These are phyloP conservation scores for Kryptopterus vitreolus DNA, from an alignment of 2,797 vertebrate genomes.

Conservation along the genomic window DNA sequence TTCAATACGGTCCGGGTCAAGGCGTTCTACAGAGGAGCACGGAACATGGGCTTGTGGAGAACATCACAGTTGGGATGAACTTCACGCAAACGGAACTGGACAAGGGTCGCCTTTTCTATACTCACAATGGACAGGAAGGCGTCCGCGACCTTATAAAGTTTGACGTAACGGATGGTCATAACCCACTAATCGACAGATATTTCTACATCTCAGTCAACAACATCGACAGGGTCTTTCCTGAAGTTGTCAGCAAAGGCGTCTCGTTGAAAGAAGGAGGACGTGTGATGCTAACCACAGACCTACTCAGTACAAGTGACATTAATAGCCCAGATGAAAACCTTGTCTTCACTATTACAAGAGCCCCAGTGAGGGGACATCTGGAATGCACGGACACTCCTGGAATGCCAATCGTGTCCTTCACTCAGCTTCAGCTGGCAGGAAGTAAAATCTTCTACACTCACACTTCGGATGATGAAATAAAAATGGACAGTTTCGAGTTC, in stretches of 20 bases:
- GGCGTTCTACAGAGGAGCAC: slow-evolving; percentile 82
- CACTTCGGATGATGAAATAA: slow-evolving; percentile 92
- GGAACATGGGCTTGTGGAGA: slow-evolving; percentile 72
- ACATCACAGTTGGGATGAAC: slow-evolving; percentile 89
- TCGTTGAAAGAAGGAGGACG: slow-evolving; percentile 90
- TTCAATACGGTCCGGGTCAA: slow-evolving; percentile 83
- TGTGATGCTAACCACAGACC: slow-evolving; percentile 89
- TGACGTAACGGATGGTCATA: slow-evolving; percentile 90
- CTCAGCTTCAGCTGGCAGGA: slow-evolving; percentile 89
- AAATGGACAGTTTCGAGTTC: slow-evolving; percentile 98
- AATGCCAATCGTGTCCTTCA: slow-evolving; percentile 84
- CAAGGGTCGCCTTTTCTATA: slow-evolving; percentile 79
- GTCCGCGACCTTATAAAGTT: slow-evolving; percentile 91
- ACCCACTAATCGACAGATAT: slow-evolving; percentile 90
- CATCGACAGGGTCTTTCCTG: slow-evolving; percentile 89
- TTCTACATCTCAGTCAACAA: slow-evolving; percentile 89
- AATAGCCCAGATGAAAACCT: slow-evolving; percentile 94
- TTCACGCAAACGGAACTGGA: slow-evolving; percentile 92
- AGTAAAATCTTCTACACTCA: slow-evolving; percentile 95
- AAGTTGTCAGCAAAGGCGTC: slow-evolving; percentile 94
- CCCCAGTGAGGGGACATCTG: slow-evolving; percentile 87
- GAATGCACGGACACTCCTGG: slow-evolving; percentile 88
- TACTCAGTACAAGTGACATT: slow-evolving; percentile 91
- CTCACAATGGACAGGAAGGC: slow-evolving; percentile 85
- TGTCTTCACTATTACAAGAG: slow-evolving; percentile 87